phyloP scores from a whole-genome alignment of 2,888 invertebrate genomes.

The Amorpha juglandis region DNA sequence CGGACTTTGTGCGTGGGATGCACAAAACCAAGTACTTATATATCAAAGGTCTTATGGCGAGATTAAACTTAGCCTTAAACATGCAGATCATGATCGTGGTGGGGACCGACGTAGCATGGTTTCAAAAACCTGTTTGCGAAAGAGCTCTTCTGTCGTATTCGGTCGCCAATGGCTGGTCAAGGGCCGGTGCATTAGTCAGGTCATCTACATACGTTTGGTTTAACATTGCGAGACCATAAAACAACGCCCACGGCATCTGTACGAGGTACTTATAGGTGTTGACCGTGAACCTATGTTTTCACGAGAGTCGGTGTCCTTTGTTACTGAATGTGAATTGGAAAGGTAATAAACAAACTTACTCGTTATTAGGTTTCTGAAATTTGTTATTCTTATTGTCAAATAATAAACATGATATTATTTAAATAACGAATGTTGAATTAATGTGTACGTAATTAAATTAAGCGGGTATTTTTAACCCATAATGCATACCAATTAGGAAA shows the following conservation, averaged over 20 bases:
- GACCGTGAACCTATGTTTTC: slow-evolving; percentile 11
- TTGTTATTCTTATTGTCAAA: neutral
- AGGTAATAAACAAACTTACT: too few species aligned
- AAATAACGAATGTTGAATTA: too few species aligned
- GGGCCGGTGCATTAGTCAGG: slow-evolving; percentile 59
- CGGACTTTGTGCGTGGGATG: slow-evolving; percentile 7
- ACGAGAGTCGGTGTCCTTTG: neutral
- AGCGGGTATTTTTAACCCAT: too few species aligned
- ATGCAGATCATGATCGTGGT: slow-evolving; percentile 7
- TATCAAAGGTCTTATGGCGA: slow-evolving; percentile 29
- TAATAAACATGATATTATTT: too few species aligned
- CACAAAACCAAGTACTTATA: neutral
- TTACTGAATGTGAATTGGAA: neutral
- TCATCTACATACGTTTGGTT: slow-evolving; percentile 56
- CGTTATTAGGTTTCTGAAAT: too few species aligned
- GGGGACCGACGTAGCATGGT: slow-evolving; percentile 32
- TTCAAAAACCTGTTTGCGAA: slow-evolving; percentile 73
- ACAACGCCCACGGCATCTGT: slow-evolving; percentile 24
- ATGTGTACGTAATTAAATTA: too few species aligned
- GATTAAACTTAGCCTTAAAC: slow-evolving; percentile 25
- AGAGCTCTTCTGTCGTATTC: slow-evolving; percentile 66
- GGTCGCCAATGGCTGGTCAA: slow-evolving; percentile 53
- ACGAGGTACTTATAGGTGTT: neutral
- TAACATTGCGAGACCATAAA: slow-evolving; percentile 47
- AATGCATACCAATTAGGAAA: too few species aligned